Percentiles rank a stretch among this genome's conserved stretches.
Evolutionary conservation across 2,113 vertebrate species (phyloP).

Genomic region (Hypanus sabinus): DNA sequence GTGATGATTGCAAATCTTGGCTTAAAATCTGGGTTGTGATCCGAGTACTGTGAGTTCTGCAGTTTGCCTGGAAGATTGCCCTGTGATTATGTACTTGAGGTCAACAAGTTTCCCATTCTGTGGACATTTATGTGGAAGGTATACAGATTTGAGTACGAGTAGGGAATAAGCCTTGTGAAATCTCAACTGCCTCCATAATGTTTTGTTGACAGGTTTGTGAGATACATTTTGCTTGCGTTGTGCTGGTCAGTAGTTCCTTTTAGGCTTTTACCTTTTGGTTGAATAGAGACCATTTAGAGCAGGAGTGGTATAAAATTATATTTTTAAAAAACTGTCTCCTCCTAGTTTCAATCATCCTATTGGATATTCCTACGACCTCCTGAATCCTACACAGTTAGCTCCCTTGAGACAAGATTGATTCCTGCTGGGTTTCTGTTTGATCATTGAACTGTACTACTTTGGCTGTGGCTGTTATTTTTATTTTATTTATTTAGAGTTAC

Average conservation of each 20-base stretch:
- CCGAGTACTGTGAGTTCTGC: neutral
- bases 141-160: neutral
- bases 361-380: neutral
- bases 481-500: too few species aligned
- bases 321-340: neutral
- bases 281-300: neutral
- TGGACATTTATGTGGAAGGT: neutral
- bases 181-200: neutral
- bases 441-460: neutral
- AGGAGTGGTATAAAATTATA: neutral
- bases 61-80: neutral
- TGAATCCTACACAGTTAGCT: neutral
- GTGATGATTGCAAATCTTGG: neutral
- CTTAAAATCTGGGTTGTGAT: neutral
- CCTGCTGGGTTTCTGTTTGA: neutral
- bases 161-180: neutral
- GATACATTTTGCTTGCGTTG: neutral
- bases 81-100: neutral
- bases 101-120: neutral
- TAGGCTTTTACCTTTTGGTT: neutral
- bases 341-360: neutral
- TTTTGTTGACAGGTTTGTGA: neutral
- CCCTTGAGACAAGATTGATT: neutral
- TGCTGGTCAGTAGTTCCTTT: neutral
- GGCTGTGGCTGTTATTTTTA: neutral